Percentiles rank a stretch among this genome's conserved stretches.
These are phyloP conservation scores for Penaeus indicus DNA, from an alignment of 1,140 invertebrate genomes.

Conservation along the genomic window DNA sequence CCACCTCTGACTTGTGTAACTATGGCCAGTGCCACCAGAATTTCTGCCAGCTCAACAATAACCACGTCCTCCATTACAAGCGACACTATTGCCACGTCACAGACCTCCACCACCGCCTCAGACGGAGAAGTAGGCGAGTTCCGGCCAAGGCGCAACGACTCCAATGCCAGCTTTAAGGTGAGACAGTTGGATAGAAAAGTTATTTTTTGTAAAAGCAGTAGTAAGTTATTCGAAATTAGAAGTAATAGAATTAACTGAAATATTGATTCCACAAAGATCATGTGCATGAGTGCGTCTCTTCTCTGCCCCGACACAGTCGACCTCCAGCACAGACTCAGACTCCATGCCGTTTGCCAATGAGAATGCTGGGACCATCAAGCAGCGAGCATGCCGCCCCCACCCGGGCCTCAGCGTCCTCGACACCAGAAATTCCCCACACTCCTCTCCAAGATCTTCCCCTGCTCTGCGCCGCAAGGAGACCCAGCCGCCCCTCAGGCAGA, in stretches of 20 bases:
- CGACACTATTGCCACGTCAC: slow-evolving; percentile 37
- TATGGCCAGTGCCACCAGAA: slow-evolving; percentile 64
- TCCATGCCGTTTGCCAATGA: slow-evolving; percentile 98
- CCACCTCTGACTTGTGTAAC: slow-evolving; percentile 69
- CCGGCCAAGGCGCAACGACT: slow-evolving; percentile 81
- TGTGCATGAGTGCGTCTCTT: background rate
- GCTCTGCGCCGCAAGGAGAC: slow-evolving; percentile 59
- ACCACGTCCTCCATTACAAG: slow-evolving; percentile 62
- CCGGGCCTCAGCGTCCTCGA: slow-evolving; percentile 48
- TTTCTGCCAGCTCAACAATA: slow-evolving; percentile 53
- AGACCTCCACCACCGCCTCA: slow-evolving; percentile 35
- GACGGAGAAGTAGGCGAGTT: slow-evolving; percentile 67
- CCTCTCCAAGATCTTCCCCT: slow-evolving; percentile 61
- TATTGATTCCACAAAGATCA: no score
- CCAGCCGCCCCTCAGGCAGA: slow-evolving; percentile 40
- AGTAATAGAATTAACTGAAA: no score
- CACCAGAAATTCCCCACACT: slow-evolving; percentile 50
- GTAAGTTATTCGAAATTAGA: no score
- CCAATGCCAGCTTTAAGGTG: slow-evolving; percentile 89
- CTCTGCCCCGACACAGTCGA: slow-evolving; percentile 77
- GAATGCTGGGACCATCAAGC: slow-evolving; percentile 97
- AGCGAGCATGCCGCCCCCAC: slow-evolving; percentile 71
- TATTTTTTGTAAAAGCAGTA: no score
- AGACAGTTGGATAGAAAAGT: background rate
- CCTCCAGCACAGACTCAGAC: slow-evolving; percentile 95